Base-by-base conservation (phyloP, 2,888 invertebrate species). In the Clunio marinus region DNA sequence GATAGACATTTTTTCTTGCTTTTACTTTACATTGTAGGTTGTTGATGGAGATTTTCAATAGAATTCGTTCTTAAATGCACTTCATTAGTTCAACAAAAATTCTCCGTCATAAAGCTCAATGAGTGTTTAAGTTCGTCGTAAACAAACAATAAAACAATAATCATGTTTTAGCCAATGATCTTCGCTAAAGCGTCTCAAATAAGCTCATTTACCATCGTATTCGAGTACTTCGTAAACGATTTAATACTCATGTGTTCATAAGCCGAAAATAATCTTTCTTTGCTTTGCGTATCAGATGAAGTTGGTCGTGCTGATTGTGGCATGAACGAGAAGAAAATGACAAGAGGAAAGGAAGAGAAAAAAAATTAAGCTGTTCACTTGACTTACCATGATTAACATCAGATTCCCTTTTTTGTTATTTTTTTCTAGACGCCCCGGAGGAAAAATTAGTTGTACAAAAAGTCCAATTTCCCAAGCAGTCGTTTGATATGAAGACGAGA, bases 301-400 rank as follows among this genome's bases (percentile, higher is more conserved):
- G 22, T 51, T 55, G 8, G 51, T 13, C 51, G 22, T 55, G 51
- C 51, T 55, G 20, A 55, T 25, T 57, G 4, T 20, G 8, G 10
- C 5, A 13, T 22, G 7, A 57, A 25, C 13, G 20, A 20, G 17
- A 17, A 46, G 46, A 25, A 22, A 24, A 27, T 57, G 20, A 10
- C 24, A n/a, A n/a, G 15, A 25, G 24, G 15, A 24, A 22, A 17
- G 25, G 25, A 57, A 57, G n/a, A 41, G 17, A n/a, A 41, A 41
- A 15, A 41, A 41, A 15, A 4, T 41, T 57, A 4, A 1, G 24
- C n/a, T 57, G 55, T n/a, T 28, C 59, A 32, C 32, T 59, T 59
- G 59, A 59, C 17, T 59, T 27, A 32, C 20, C 32, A 20, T 59
- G 59, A 59, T 59, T 59, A 59, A 20, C 59, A 32, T 59, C 59